Evolutionary conservation across 2,797 vertebrate species (phyloP), one percentile per base, ranked within the genome.

Genomic region (Halcyon badia): DNA sequence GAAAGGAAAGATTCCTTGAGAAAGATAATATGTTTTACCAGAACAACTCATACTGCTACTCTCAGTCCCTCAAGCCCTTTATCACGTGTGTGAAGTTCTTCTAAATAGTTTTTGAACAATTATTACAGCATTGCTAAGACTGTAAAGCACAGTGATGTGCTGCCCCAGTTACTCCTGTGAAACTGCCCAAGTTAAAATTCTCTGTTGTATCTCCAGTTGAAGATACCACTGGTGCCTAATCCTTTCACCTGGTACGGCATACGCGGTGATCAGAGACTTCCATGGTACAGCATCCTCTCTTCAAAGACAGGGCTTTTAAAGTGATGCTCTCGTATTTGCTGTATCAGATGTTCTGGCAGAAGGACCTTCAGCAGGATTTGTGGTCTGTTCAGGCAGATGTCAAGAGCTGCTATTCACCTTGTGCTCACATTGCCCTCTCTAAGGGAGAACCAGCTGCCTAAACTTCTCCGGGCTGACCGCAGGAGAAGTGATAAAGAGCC

Each of bases 221-320:
- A 87, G 58, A 61, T 80, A 69, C 57, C 66, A 88, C 79, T 87
- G 78, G 48, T 90, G 77, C 83, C 33, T 95, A 81, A 54, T 64
- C 39, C 14, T 73, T 73, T 92, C 52, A 51, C 79, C 77, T 87
- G 79, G 72, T 85, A 25, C 83, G 88, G 93, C 87, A 75, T 52
- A 76, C 51, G 46, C 35, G 56, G n/a, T 60, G 37, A 92, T 88
- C 39, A 90, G 89, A 89, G 21, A 60, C 31, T 84, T 76, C 31
- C 7, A 13, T 19, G 20, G 21, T 41, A 62, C 20, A 33, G 48
- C 70, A 77, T 21, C 30, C 42, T 85, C 21, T 70, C 37, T 89
- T 96, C 69, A 96, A 95, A 94, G 33, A 24, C 3, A 94, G 89
- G 83, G 86, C 28, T 91, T 90, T 83, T 75, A 69, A 87, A 78